Evolutionary conservation across 2,113 vertebrate species (phyloP), one percentile per base, ranked within the genome.

Genomic region (Anolis sagrei): DNA sequence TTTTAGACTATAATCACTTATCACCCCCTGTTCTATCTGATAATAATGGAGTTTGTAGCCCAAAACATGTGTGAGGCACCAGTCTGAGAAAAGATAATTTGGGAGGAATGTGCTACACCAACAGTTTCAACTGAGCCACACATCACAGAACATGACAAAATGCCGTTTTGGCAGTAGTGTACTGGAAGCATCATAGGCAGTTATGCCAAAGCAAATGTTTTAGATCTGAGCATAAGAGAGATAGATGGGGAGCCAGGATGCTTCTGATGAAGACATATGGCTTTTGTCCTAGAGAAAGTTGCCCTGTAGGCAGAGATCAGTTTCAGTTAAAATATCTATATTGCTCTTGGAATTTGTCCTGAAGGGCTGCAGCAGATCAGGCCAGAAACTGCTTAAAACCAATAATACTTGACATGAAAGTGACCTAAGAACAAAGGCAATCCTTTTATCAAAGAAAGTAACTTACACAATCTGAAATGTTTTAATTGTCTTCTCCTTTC

Each of bases 191-290:
- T 34, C 1, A 7, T 62, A 73, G 32, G 48, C 49, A 39, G 34
- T 54, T 78, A 36, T 73, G 76, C 68, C 51, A 79, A 58, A 78
- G 49, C 84, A 58, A 72, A 54, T 79, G 13, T 79, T 70, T 72
- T 79, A 32, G 51, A 49, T 79, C 75, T 39, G 25, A 34, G 25
- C 23, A 25, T 36, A 79, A 61, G 34, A 77, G 32, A 74, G 68
- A 73, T 61, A 73, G 39, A 44, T 86, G 76, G 58, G n/a, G 18
- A 72, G 66, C 78, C 68, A 85, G 51, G 69, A 73, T 61, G 29
- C 49, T 49, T 79, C 8, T 86, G 36, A 36, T 80, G 78, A 79
- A 86, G 54, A 23, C 19, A 79, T 32, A 79, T 19, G 25, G 51
- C 51, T 73, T 78, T 75, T 77, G 48, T 83, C 21, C 61, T 68